Base-by-base conservation (phyloP, 2,888 invertebrate species). In the Magallana nippona region DNA sequence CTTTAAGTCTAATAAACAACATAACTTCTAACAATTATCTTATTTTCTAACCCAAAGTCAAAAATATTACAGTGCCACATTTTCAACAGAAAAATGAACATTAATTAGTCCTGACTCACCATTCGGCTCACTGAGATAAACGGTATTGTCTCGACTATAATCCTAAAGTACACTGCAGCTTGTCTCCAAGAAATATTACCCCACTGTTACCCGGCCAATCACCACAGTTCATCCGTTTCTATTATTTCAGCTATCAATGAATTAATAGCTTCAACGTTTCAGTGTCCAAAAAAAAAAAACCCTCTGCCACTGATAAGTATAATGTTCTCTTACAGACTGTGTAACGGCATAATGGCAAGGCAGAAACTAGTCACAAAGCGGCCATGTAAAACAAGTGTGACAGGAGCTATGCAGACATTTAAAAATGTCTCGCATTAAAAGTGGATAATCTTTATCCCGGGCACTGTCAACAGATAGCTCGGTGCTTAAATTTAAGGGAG, bases 391-490 rank as follows among this genome's bases (percentile, higher is more conserved):
- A 71, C 27, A 56, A 22, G 27, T 44, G 44, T 79, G 79, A 56
- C 22, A 44, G 57, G 22, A 79, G 22, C 57, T 79, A 79, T 44
- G 44, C 5, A 79, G 79, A 79, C 79, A 79, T 79, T 79, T 79
- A 79, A 79, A 79, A 79, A 79, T 79, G 79, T 79, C 79, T 79
- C 22, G 55, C 79, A 79, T 57, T 56, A 57, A 15, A 79, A 79
- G 56, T 27, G 55, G 55, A 55, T 19, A 44, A 78, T 78, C 56
- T 78, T 78, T 56, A 78, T 78, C 55, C 78, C 1, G 15, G 44
- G 8, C 13, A 55, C 55, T 56, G 22, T 56, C 55, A 78, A 56
- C 78, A 55, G 56, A 78, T 78, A 19, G 44, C 44, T 44, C 44
- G 44, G 44, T 44, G 78, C 13, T 78, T 78, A 44, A 44, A 44